phyloP scores from a whole-genome alignment of 2,888 invertebrate genomes.

The Cenopis cana region DNA sequence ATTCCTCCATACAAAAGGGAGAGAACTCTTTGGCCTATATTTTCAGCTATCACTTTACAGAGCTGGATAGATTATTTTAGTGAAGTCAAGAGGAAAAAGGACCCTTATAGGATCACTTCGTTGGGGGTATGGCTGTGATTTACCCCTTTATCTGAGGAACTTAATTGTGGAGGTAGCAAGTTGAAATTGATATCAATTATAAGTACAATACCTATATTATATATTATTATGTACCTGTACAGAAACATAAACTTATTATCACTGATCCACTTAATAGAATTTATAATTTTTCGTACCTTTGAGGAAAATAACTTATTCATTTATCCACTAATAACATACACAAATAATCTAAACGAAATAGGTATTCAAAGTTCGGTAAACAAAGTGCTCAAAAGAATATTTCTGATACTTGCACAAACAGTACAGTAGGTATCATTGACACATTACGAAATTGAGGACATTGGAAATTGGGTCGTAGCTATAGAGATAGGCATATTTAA shows the following conservation, averaged over 20 bases:
- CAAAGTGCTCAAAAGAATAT: not conserved
- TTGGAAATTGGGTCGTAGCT: no score
- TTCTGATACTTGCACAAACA: not conserved
- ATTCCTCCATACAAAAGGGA: not conserved
- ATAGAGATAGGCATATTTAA: not conserved
- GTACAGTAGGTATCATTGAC: not conserved
- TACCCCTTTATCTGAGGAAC: no score
- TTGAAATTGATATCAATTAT: no score
- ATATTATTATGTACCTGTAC: no score
- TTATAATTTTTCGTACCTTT: not conserved
- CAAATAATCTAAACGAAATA: not conserved
- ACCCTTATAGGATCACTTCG: no score
- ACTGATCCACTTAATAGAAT: not conserved
- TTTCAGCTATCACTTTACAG: not conserved
- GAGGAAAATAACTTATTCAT: not conserved
- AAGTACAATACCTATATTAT: no score
- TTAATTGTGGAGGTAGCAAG: no score
- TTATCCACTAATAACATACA: not conserved
- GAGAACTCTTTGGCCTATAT: not conserved
- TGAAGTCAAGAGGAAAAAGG: no score
- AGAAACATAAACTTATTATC: not conserved
- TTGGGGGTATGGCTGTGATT: no score
- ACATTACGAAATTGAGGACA: not conserved
- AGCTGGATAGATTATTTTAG: not conserved
- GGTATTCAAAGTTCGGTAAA: not conserved